A percentile compares a stretch with the other conserved stretches of the same genome.
These are phyloP conservation scores for Drosophila vallismaia DNA, from an alignment of 2,888 invertebrate species.

Conservation along the genomic window DNA sequence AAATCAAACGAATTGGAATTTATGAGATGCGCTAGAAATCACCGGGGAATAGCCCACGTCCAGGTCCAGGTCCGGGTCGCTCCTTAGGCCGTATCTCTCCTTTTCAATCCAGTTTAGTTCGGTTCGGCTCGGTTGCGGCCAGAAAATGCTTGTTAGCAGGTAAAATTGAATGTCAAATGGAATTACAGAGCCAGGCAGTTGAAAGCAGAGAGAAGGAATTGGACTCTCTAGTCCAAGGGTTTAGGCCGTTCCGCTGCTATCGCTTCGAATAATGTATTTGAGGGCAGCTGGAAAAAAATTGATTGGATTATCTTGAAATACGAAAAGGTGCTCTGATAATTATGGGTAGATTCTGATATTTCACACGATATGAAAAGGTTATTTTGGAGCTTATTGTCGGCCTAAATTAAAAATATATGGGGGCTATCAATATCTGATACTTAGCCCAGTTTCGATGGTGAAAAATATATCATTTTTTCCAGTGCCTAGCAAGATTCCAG, in stretches of 20 bases:
- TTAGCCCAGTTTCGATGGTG: background rate
- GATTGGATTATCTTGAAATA: conserved; percentile 3
- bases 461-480: background rate
- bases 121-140: conserved; percentile 9
- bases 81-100: background rate
- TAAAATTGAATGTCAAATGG: conserved; percentile 69
- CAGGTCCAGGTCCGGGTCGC: background rate
- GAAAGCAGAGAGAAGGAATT: conserved; percentile 6
- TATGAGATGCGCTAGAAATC: conserved; percentile 50
- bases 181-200: conserved; percentile 44
- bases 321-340: background rate
- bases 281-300: conserved; percentile 15
- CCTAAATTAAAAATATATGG: background rate
- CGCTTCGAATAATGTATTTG: conserved; percentile 4
- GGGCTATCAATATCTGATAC: background rate
- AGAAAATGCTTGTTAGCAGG: conserved; percentile 65
- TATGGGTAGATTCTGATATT: background rate
- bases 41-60: conserved; percentile 8
- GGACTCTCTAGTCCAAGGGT: conserved; percentile 9
- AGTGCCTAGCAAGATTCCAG: conserved; percentile 5
- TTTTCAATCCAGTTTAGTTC: conserved; percentile 17
- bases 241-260: conserved; percentile 7
- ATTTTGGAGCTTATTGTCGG: background rate
- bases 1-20: conserved; percentile 69
- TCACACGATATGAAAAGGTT: background rate